Percentiles rank a stretch among this genome's conserved stretches.
Conservation (phyloP, 2,888 invertebrate genomes). For the Tinea pellionella region DNA sequence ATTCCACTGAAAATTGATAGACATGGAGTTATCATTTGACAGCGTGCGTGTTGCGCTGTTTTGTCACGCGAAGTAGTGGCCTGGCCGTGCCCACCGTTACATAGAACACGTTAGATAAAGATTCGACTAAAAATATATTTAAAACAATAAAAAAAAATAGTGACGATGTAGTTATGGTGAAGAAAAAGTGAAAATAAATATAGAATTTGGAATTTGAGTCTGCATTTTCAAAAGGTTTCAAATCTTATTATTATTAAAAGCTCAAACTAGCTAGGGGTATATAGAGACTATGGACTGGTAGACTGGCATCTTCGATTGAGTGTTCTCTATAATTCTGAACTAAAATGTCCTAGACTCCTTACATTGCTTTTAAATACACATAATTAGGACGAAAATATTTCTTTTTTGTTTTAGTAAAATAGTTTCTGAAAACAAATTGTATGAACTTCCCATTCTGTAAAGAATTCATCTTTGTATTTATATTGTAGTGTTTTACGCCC, state of each 20-base stretch:
- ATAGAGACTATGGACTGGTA: too few species aligned
- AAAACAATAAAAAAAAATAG: background rate
- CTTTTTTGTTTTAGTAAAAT: background rate
- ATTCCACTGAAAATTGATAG: conserved; percentile 64
- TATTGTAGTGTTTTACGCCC: conserved; percentile 33
- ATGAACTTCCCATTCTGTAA: background rate
- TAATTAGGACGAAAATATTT: too few species aligned
- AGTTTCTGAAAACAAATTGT: background rate
- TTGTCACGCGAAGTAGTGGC: conserved; percentile 51
- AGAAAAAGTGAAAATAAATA: background rate
- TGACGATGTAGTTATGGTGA: too few species aligned
- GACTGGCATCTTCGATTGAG: too few species aligned
- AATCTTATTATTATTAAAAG: too few species aligned
- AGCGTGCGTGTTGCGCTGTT: conserved; percentile 53
- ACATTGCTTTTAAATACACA: too few species aligned
- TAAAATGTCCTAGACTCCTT: too few species aligned
- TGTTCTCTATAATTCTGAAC: too few species aligned
- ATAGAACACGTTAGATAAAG: background rate
- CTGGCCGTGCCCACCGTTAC: conserved; percentile 38
- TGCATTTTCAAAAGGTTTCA: too few species aligned
- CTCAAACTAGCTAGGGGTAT: too few species aligned
- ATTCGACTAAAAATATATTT: background rate
- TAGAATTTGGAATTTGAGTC: too few species aligned
- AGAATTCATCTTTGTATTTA: conserved; percentile 27
- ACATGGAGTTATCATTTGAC: conserved; percentile 67